phyloP scores from a whole-genome alignment of 1,140 invertebrate species.

The Diorhabda elongata region DNA sequence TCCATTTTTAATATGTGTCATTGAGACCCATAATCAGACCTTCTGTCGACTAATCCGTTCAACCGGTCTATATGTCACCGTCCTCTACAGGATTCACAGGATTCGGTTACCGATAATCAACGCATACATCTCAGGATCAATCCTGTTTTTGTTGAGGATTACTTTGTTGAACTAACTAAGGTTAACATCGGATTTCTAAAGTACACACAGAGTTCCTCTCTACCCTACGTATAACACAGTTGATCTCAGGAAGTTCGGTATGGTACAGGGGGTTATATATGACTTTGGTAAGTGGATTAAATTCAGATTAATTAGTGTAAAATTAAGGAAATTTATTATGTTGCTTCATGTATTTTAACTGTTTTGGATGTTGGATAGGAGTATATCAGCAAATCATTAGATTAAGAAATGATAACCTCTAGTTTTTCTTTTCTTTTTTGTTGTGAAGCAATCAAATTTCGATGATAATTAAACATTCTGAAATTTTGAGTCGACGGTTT shows the following conservation, averaged over 20 bases:
- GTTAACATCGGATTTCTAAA: slow-evolving; percentile 2
- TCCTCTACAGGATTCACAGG: background rate
- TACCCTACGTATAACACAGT: background rate
- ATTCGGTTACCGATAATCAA: background rate
- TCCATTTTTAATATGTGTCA: background rate
- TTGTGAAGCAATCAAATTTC: no score
- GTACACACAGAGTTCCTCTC: background rate
- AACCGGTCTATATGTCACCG: background rate
- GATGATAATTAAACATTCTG: no score
- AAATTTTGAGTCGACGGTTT: no score
- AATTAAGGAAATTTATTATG: no score
- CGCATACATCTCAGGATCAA: slow-evolving; percentile 1
- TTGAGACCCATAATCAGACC: slow-evolving; percentile 2
- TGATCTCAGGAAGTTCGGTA: background rate
- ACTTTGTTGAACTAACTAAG: background rate
- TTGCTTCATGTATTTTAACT: no score
- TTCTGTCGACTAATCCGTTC: background rate
- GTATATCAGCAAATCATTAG: no score
- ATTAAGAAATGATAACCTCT: no score
- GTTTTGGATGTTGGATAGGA: no score
- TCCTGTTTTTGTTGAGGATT: slow-evolving; percentile 2
- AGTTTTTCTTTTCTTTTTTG: no score
- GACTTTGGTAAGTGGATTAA: no score
- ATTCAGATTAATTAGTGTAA: no score
- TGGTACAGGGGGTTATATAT: no score